Conservation (phyloP, 2,113 vertebrate species). For the Stictonetta naevosa region DNA sequence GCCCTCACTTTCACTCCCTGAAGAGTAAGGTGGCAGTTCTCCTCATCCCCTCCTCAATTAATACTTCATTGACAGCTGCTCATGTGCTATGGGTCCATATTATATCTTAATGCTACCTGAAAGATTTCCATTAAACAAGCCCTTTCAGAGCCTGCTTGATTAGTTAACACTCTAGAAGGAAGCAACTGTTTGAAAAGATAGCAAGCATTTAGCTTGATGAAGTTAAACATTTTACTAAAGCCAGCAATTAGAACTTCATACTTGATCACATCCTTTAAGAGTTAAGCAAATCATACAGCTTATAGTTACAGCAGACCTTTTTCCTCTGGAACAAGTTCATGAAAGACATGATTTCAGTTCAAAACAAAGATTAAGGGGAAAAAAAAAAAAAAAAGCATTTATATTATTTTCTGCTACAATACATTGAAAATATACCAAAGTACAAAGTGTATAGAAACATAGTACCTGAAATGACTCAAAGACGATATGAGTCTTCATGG, state of each 20-base stretch:
- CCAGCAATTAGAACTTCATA: background rate
- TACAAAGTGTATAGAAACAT: background rate
- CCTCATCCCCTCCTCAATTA: background rate
- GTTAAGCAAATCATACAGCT: slow-evolving; percentile 3
- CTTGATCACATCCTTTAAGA: slow-evolving; percentile 23
- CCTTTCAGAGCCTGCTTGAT: background rate
- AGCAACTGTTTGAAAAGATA: background rate
- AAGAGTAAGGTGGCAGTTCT: slow-evolving; percentile 4
- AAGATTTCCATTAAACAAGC: background rate
- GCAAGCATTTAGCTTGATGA: background rate
- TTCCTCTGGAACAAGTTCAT: slow-evolving; percentile 37
- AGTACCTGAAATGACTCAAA: background rate
- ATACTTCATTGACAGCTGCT: background rate
- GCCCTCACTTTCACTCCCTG: background rate
- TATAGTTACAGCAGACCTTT: background rate
- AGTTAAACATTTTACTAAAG: background rate
- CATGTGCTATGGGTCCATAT: background rate
- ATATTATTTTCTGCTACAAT: background rate
- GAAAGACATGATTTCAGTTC: slow-evolving; percentile 49
- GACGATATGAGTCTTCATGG: background rate
- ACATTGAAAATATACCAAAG: background rate
- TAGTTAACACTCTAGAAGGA: background rate
- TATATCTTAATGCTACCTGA: background rate
- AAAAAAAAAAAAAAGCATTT: background rate
- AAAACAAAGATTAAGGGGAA: background rate